Conservation (phyloP, 2,888 invertebrate genomes). For the Apotomis turbidana region DNA sequence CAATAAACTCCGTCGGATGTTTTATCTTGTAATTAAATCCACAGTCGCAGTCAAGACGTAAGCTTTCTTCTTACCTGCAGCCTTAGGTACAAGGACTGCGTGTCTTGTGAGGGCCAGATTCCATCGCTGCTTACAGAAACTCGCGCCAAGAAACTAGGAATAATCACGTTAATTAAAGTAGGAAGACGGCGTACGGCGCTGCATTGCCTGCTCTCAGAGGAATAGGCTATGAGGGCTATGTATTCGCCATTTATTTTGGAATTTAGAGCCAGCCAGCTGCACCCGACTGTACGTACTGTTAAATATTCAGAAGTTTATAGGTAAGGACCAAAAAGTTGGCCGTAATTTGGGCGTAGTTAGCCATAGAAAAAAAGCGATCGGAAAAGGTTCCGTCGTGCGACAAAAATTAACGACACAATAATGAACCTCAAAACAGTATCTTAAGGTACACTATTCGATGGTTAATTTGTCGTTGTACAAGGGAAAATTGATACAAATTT, state of each 20-base stretch:
- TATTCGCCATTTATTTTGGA: neutral
- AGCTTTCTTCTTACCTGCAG: conserved; percentile 22
- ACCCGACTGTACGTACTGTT: too few species aligned
- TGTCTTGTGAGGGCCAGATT: neutral
- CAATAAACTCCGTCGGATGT: conserved; percentile 18
- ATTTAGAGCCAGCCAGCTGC: too few species aligned
- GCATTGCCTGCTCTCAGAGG: neutral
- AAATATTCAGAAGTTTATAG: too few species aligned
- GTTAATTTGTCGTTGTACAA: too few species aligned
- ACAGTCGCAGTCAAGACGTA: conserved; percentile 21
- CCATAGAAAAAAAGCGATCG: too few species aligned
- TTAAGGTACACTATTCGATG: too few species aligned
- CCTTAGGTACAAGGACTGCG: neutral
- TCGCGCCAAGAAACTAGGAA: neutral
- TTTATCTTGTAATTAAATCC: conserved; percentile 28
- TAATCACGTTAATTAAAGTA: conserved; percentile 14
- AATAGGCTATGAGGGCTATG: neutral
- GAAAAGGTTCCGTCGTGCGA: too few species aligned
- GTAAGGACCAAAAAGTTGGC: too few species aligned
- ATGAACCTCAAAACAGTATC: too few species aligned
- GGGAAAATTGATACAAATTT: too few species aligned
- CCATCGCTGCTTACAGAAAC: conserved; percentile 17
- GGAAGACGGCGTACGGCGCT: neutral
- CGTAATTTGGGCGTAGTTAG: too few species aligned
- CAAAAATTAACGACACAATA: too few species aligned